A percentile compares a stretch with the other conserved stretches of the same genome.
These are phyloP conservation scores for Oryzias javanicus DNA, from an alignment of 2,113 vertebrate species.

Conservation along the genomic window DNA sequence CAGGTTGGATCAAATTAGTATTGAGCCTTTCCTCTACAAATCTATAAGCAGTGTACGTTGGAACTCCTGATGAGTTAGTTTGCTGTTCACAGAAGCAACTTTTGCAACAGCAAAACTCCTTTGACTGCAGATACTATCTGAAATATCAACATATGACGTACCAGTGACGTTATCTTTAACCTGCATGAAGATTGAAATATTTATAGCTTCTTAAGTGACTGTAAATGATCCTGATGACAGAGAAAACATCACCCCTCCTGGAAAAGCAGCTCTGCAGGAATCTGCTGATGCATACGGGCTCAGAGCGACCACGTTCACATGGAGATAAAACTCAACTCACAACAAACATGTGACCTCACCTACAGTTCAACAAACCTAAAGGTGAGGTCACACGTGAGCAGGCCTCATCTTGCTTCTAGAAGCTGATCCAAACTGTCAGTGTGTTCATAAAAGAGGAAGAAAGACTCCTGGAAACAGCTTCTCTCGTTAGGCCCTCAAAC, in stretches of 20 bases:
- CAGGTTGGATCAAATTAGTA: constrained; percentile 7
- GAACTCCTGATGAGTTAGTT: neutral
- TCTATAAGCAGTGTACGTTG: neutral
- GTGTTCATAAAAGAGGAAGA: too few relatives aligned
- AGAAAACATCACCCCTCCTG: constrained; percentile 25
- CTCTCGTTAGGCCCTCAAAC: too few relatives aligned
- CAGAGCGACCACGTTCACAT: neutral
- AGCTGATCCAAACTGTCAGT: too few relatives aligned
- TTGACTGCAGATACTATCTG: too few relatives aligned
- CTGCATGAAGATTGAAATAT: constrained; percentile 16
- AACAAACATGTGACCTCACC: constrained; percentile 2
- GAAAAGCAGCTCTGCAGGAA: constrained; percentile 13
- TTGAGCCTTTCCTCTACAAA: neutral
- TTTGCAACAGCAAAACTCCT: too few relatives aligned
- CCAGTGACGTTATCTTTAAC: neutral
- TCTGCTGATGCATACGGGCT: constrained; percentile 32
- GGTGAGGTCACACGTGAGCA: neutral
- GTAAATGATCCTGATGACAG: neutral
- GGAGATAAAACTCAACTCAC: constrained; percentile 25
- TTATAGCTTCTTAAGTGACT: constrained; percentile 12
- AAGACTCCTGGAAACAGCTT: too few relatives aligned
- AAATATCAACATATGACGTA: too few relatives aligned
- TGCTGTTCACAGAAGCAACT: too few relatives aligned
- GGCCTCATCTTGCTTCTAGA: too few relatives aligned
- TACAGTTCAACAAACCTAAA: neutral